Base-by-base conservation (phyloP, 2,888 invertebrate genomes). In the Lycocerus yunnanus region DNA sequence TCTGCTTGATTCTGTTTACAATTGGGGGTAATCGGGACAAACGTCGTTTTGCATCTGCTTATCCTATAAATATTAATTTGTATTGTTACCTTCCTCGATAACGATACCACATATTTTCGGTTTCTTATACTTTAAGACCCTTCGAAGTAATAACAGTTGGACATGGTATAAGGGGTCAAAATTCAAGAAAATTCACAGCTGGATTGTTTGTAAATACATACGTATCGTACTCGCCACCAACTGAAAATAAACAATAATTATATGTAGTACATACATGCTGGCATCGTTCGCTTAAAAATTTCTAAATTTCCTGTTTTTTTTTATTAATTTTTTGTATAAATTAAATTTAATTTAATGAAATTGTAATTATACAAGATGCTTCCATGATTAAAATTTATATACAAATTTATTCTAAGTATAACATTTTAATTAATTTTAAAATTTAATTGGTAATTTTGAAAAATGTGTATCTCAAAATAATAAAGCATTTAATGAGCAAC, bases 1-100 rank as follows among this genome's bases (percentile, higher is more conserved):
- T 75, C 63, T n/a, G 21, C 75, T 72, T 69, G 72, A 67, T 74
- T 71, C 72, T 71, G 71, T 58, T 71, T 58, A 72, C 69, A 66
- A 69, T 63, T 43, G 74, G 72, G 66, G 16, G 9, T 21, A 13
- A 59, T 21, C 27, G 27, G 59, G n/a, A 43, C 66, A 67, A 71
- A 66, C 67, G 67, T 27, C 58, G 58, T 68, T 72, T 61, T 66
- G 68, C 74, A 74, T 74, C 74, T 74, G 74, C 69, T 68, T 69
- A 24, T 43, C 1, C 13, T 61, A 16, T 8, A 15, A 61, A 15
- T 11, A 16, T 18, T 15, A 16, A 61, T 18, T 15, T 43, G 43
- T 8, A n/a, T 43, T 43, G 43, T 43, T 43, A 43, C 43, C 43
- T 43, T 63, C 20, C 61, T 20, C 15, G 61, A 63, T 63, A 63